These are phyloP conservation scores for Cenopis cana DNA, from an alignment of 2,888 invertebrate species.

Conservation along the genomic window DNA sequence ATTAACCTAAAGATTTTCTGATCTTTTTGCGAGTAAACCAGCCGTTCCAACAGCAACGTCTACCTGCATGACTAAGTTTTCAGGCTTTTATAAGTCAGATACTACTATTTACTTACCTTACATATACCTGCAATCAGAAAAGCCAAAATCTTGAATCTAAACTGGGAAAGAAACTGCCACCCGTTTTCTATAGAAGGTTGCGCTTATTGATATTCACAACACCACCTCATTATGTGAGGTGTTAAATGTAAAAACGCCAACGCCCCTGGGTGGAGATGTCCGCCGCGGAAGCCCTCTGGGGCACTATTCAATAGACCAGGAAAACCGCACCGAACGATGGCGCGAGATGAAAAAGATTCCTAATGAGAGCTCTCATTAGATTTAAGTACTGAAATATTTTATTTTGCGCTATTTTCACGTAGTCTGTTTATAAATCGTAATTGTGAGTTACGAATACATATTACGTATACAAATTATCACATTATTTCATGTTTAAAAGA, in stretches of 20 bases:
- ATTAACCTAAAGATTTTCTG: no score
- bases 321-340: conserved; percentile 66
- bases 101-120: no score
- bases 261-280: conserved; percentile 60
- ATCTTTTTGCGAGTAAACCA: no score
- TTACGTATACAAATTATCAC: no score
- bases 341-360: conserved; percentile 63
- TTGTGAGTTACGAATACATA: neutral
- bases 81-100: neutral
- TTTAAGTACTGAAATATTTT: conserved; percentile 56
- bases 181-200: neutral
- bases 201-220: conserved; percentile 56
- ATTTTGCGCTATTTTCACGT: conserved; percentile 36
- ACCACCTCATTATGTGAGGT: conserved; percentile 71
- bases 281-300: conserved; percentile 67
- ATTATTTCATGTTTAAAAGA: no score
- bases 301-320: conserved; percentile 69
- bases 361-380: conserved; percentile 74
- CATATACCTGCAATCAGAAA: no score
- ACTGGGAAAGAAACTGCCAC: neutral
- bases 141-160: neutral
- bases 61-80: neutral
- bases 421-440: neutral
- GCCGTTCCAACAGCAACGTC: no score
- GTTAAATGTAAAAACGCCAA: conserved; percentile 71